A percentile compares a stretch with the other conserved stretches of the same genome.
Conservation (phyloP, 2,113 vertebrate species). For the Salvelinus sp. region DNA sequence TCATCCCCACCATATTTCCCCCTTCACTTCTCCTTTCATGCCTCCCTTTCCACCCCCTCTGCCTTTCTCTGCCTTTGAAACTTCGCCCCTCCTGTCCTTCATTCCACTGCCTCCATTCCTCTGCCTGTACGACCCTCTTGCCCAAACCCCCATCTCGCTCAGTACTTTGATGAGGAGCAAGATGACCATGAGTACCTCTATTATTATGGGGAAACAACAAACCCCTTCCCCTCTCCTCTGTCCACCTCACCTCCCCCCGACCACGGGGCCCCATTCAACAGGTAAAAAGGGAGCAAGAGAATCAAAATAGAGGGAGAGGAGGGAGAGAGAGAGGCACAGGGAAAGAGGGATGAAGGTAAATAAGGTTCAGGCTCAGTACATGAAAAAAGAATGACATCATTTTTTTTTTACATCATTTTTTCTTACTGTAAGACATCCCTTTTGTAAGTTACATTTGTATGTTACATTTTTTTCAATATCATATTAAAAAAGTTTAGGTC, state of each 20-base stretch:
- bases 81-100: neutral
- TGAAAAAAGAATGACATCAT: neutral
- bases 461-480: too few species aligned
- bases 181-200: slow-evolving; percentile 75
- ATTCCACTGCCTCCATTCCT: slow-evolving; percentile 31
- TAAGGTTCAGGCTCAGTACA: too few species aligned
- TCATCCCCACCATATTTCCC: slow-evolving; percentile 7
- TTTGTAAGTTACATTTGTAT: neutral
- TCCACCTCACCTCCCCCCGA: slow-evolving; percentile 33
- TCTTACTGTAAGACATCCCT: too few species aligned
- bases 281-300: slow-evolving; percentile 66
- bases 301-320: slow-evolving; percentile 27
- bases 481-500: neutral
- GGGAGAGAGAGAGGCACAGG: slow-evolving; percentile 12
- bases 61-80: slow-evolving; percentile 14
- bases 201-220: slow-evolving; percentile 74
- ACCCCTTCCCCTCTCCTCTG: slow-evolving; percentile 46
- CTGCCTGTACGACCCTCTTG: slow-evolving; percentile 10
- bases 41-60: neutral
- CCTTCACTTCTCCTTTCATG: slow-evolving; percentile 11
- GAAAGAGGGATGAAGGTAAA: slow-evolving; percentile 5
- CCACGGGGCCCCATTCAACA: slow-evolving; percentile 48
- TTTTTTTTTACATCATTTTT: neutral
- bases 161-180: slow-evolving; percentile 77
- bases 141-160: slow-evolving; percentile 50